Conservation (phyloP, 2,888 invertebrate species). For the Dryadula phaetusa region DNA sequence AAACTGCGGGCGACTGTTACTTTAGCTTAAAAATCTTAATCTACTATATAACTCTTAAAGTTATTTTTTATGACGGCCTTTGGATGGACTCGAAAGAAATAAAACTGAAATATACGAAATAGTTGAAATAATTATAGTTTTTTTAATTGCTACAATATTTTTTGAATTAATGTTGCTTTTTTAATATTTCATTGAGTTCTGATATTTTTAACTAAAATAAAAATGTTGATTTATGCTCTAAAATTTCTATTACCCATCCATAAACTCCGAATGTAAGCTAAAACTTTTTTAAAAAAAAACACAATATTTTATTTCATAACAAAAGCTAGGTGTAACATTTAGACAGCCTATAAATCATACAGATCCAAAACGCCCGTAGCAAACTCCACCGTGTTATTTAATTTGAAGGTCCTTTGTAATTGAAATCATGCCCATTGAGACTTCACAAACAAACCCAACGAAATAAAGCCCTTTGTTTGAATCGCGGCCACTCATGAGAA, state of each 20-base stretch:
- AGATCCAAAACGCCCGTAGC: conserved; percentile 37
- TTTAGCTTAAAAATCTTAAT: conserved; percentile 29
- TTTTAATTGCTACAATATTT: neutral
- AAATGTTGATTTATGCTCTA: too few relatives aligned
- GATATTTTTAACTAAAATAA: too few relatives aligned
- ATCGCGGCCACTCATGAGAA: conserved; percentile 36
- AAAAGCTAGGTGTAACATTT: conserved; percentile 19
- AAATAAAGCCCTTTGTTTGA: conserved; percentile 42
- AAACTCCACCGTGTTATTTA: conserved; percentile 42
- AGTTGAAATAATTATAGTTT: neutral
- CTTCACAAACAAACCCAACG: conserved; percentile 39
- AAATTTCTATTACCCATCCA: too few relatives aligned
- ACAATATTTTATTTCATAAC: neutral
- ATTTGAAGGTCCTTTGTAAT: conserved; percentile 42
- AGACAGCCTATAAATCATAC: conserved; percentile 40
- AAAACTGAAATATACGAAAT: neutral
- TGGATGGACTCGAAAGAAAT: neutral
- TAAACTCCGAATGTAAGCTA: too few relatives aligned
- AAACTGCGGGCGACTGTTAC: conserved; percentile 30
- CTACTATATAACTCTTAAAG: conserved; percentile 7
- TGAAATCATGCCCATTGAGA: conserved; percentile 44
- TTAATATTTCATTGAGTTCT: too few relatives aligned
- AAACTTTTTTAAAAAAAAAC: too few relatives aligned
- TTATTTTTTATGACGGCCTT: conserved; percentile 5
- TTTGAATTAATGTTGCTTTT: neutral